These are phyloP conservation scores for Euplexia lucipara DNA, from an alignment of 2,888 invertebrate species.

Conservation along the genomic window DNA sequence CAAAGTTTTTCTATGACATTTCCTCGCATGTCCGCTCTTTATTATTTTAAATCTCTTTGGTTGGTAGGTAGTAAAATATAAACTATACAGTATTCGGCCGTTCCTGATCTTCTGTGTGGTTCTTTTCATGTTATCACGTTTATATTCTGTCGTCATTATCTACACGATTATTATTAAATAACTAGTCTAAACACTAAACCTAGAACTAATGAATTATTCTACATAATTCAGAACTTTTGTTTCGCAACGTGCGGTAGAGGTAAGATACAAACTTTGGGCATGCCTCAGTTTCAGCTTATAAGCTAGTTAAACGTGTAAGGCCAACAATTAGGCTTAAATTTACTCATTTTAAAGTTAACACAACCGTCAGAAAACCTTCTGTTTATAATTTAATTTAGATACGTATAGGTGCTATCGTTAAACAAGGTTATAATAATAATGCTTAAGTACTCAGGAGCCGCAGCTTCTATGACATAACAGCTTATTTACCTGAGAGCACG, in stretches of 20 bases:
- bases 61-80: not conserved
- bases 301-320: slow-evolving; percentile 5
- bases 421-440: slow-evolving; percentile 37
- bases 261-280: slow-evolving; percentile 27
- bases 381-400: not conserved
- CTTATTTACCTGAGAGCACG: slow-evolving; percentile 38
- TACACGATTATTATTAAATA: not conserved
- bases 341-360: slow-evolving; percentile 10
- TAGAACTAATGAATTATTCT: slow-evolving; percentile 20
- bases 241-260: slow-evolving; percentile 2
- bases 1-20: too few species aligned
- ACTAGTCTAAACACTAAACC: not conserved
- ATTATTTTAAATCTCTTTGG: too few species aligned
- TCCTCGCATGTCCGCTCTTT: too few species aligned
- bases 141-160: not conserved
- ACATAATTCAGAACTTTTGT: slow-evolving; percentile 31
- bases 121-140: not conserved
- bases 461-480: slow-evolving; percentile 39
- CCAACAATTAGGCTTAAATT: not conserved
- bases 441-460: slow-evolving; percentile 25
- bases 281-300: slow-evolving; percentile 19
- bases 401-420: slow-evolving; percentile 6
- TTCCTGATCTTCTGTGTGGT: not conserved
- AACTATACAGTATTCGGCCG: not conserved
- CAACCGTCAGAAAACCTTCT: not conserved